Evolutionary conservation across 1,140 invertebrate genomes (phyloP).

Genomic region (Drosophila grimshawi): DNA sequence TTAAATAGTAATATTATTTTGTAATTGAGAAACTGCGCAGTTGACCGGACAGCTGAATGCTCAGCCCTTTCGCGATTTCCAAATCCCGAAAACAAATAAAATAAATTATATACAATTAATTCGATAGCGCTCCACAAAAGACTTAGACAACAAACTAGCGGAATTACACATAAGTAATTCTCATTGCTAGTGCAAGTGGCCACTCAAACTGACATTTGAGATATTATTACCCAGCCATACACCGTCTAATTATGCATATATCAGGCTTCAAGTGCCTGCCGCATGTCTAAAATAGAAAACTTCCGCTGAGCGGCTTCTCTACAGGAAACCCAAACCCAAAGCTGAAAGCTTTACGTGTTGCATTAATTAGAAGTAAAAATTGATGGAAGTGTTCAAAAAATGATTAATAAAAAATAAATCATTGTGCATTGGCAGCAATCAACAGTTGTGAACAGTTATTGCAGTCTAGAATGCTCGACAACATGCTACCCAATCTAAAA

Average conservation of each 20-base stretch:
- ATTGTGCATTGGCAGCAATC: conserved; percentile 28
- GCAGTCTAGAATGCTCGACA: conserved; percentile 24
- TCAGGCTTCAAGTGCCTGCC: conserved; percentile 59
- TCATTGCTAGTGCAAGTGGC: neutral
- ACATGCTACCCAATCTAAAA: conserved; percentile 35
- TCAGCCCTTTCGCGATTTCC: conserved; percentile 45
- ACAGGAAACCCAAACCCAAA: conserved; percentile 67
- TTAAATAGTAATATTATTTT: conserved; percentile 62
- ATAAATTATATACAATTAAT: conserved; percentile 21
- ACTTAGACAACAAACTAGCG: conserved; percentile 65
- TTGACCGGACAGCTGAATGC: conserved; percentile 33
- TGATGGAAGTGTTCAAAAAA: conserved; percentile 64
- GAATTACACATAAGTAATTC: conserved; percentile 17
- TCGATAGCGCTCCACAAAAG: conserved; percentile 37
- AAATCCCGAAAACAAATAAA: conserved; percentile 23
- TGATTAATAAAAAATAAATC: conserved; percentile 71
- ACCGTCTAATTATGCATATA: conserved; percentile 72
- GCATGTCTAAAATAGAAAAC: conserved; percentile 63
- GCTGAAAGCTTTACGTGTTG: conserved; percentile 49
- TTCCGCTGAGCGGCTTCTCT: conserved; percentile 56
- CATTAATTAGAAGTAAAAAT: conserved; percentile 70
- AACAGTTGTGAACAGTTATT: conserved; percentile 6
- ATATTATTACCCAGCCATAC: conserved; percentile 50
- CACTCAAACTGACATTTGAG: conserved; percentile 58
- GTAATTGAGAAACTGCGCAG: conserved; percentile 66